phyloP scores from a whole-genome alignment of 1,140 invertebrate genomes.

The Samia ricini region DNA sequence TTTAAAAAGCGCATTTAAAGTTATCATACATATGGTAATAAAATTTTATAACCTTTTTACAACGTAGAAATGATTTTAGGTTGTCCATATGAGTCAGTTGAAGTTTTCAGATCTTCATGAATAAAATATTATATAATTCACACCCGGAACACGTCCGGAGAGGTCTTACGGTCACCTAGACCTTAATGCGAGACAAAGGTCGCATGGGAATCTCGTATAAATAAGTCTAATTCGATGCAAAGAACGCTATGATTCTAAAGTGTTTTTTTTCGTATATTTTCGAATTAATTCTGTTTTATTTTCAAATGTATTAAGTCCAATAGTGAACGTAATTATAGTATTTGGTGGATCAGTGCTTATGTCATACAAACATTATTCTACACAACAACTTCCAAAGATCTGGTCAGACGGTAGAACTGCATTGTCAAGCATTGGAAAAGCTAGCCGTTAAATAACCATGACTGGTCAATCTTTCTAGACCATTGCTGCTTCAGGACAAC shows the following conservation, averaged over 20 bases:
- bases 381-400: too few species aligned
- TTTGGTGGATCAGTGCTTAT: too few species aligned
- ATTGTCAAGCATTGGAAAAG: too few species aligned
- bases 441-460: too few species aligned
- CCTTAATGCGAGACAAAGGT: conserved; percentile 21
- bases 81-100: conserved; percentile 13
- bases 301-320: too few species aligned
- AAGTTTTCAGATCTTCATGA: conserved; percentile 33
- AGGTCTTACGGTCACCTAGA: conserved; percentile 26
- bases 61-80: not conserved
- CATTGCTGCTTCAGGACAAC: too few species aligned
- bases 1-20: not conserved
- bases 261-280: not conserved
- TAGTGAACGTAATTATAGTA: too few species aligned
- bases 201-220: conserved; percentile 12
- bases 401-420: too few species aligned
- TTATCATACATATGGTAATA: not conserved
- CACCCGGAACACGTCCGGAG: conserved; percentile 8
- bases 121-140: conserved; percentile 33
- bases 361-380: too few species aligned
- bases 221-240: conserved; percentile 4
- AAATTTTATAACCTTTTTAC: not conserved
- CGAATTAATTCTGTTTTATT: too few species aligned
- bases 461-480: too few species aligned
- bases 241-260: conserved; percentile 17